A percentile compares a stretch with the other conserved stretches of the same genome.
These are phyloP conservation scores for Lepidochrysops patricia DNA, from an alignment of 2,888 invertebrate species.

Conservation along the genomic window DNA sequence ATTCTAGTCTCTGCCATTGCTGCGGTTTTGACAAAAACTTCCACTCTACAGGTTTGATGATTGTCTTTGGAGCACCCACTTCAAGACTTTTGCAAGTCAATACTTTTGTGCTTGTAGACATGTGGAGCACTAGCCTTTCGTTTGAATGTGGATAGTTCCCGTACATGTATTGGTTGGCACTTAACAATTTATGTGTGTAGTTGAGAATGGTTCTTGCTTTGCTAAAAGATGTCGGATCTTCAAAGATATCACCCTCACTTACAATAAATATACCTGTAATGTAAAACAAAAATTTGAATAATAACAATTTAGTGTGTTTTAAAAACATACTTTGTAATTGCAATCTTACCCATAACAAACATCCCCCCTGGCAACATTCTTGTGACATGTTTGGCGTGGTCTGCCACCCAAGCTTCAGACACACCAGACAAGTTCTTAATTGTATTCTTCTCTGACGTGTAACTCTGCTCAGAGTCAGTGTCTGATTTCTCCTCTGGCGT, in stretches of 20 bases:
- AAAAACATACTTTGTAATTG: background rate
- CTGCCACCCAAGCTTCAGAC: slow-evolving; percentile 81
- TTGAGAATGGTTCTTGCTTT: slow-evolving; percentile 76
- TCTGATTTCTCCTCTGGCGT: slow-evolving; percentile 77
- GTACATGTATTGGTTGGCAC: slow-evolving; percentile 72
- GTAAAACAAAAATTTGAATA: background rate
- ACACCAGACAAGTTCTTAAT: slow-evolving; percentile 69
- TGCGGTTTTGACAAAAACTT: slow-evolving; percentile 81
- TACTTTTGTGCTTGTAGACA: slow-evolving; percentile 66
- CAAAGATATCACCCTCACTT: slow-evolving; percentile 78
- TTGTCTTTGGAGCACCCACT: slow-evolving; percentile 52
- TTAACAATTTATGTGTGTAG: slow-evolving; percentile 72
- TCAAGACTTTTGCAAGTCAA: slow-evolving; percentile 80
- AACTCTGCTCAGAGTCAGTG: slow-evolving; percentile 43
- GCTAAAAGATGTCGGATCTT: slow-evolving; percentile 66
- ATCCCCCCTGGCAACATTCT: slow-evolving; percentile 94
- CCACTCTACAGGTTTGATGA: slow-evolving; percentile 82
- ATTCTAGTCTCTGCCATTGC: slow-evolving; percentile 85
- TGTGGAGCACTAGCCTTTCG: slow-evolving; percentile 80
- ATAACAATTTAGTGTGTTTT: background rate
- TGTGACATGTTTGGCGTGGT: slow-evolving; percentile 89
- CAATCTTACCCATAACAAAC: slow-evolving; percentile 80
- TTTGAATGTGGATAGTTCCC: slow-evolving; percentile 68
- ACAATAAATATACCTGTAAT: slow-evolving; percentile 81
- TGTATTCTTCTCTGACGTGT: slow-evolving; percentile 43